phyloP scores from a whole-genome alignment of 2,888 invertebrate genomes.

The Philaethria dido region DNA sequence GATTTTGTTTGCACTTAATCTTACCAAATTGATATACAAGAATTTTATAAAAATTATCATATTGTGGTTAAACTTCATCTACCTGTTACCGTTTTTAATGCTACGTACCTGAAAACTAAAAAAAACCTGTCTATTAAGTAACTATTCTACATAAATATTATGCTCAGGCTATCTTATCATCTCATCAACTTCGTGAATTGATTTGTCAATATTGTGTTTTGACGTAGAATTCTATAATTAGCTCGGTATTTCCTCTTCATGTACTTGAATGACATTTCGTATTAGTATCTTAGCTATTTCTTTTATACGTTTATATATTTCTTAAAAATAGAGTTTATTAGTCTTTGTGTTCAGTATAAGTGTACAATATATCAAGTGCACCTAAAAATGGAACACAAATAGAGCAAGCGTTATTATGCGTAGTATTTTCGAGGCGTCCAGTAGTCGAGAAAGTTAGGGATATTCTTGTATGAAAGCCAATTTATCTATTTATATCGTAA shows the following conservation, averaged over 20 bases:
- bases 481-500: slow-evolving; percentile 38
- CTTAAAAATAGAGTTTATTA: neutral
- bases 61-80: neutral
- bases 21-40: too few relatives aligned
- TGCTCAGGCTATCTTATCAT: slow-evolving; percentile 7
- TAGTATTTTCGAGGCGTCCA: slow-evolving; percentile 17
- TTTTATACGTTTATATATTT: neutral
- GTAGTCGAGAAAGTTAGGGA: slow-evolving; percentile 30
- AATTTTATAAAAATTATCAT: neutral
- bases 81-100: neutral
- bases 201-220: slow-evolving; percentile 10
- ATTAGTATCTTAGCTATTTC: neutral
- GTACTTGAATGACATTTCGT: neutral
- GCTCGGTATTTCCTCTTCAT: slow-evolving; percentile 4
- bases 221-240: slow-evolving; percentile 18
- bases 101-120: too few relatives aligned
- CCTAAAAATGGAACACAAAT: neutral
- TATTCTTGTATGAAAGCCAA: slow-evolving; percentile 38
- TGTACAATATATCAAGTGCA: neutral
- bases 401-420: neutral
- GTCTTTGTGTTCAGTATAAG: neutral
- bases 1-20: too few relatives aligned
- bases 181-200: slow-evolving; percentile 16
- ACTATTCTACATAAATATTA: slow-evolving; percentile 2
- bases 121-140: neutral